phyloP scores from a whole-genome alignment of 2,888 invertebrate species.

The Yponomeuta sedellus region DNA sequence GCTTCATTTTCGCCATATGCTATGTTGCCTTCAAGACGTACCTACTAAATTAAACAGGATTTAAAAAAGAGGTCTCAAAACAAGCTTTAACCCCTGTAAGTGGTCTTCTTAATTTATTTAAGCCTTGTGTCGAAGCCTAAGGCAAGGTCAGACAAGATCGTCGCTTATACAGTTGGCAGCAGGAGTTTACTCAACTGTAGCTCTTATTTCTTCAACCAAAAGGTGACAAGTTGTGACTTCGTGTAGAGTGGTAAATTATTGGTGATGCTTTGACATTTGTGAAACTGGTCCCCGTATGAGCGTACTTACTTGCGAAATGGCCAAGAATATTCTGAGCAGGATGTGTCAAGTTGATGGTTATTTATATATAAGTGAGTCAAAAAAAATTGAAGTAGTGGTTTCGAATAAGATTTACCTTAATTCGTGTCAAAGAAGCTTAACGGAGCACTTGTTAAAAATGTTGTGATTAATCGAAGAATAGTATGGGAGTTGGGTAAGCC shows the following conservation, averaged over 20 bases:
- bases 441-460: no score
- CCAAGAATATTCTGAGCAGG: background rate
- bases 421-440: background rate
- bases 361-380: background rate
- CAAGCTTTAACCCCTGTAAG: background rate
- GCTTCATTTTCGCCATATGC: no score
- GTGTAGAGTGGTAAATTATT: background rate
- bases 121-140: background rate
- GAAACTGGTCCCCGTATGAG: constrained; percentile 31
- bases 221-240: background rate
- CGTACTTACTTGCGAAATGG: constrained; percentile 34
- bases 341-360: background rate
- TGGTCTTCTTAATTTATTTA: background rate
- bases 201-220: background rate
- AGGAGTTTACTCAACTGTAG: background rate
- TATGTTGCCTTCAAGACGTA: no score
- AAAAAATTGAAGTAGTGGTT: background rate
- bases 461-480: no score
- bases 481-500: no score
- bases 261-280: constrained; percentile 47
- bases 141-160: constrained; percentile 1
- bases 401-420: no score
- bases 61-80: background rate
- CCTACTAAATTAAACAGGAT: no score
- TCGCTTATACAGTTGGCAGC: background rate